phyloP scores from a whole-genome alignment of 64 coral and sea anemone species.

The Stichodactyla helianthus region DNA sequence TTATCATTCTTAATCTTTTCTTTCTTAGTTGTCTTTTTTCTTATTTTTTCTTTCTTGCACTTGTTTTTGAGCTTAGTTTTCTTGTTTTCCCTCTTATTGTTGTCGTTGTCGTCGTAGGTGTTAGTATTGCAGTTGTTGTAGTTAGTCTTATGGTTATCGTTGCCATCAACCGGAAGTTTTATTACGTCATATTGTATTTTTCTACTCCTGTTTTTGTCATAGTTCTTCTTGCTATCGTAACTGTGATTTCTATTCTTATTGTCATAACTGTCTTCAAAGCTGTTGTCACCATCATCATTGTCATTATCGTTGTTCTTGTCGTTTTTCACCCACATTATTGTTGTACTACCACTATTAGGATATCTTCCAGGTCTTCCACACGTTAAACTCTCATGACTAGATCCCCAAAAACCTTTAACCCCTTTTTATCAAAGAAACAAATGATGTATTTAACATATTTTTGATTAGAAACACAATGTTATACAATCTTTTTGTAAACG shows the following conservation, averaged over 20 bases:
- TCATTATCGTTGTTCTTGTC: neutral
- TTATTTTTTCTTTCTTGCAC: neutral
- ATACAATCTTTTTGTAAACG: too few species aligned
- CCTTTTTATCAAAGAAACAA: slow-evolving; percentile 33
- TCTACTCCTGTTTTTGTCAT: too few species aligned
- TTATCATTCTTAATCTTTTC: neutral
- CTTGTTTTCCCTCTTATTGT: neutral
- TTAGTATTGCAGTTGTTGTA: neutral
- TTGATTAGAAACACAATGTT: too few species aligned
- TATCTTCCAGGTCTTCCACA: slow-evolving; percentile 52
- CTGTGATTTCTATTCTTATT: neutral
- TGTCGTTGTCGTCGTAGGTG: neutral
- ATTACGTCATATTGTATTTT: too few species aligned
- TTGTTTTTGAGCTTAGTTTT: neutral
- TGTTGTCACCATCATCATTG: neutral
- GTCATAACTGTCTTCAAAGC: neutral
- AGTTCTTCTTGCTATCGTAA: too few species aligned
- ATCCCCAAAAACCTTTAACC: slow-evolving; percentile 56
- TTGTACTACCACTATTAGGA: slow-evolving; percentile 68
- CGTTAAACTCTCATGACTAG: slow-evolving; percentile 46
- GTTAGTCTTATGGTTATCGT: neutral
- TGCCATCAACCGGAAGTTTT: neutral
- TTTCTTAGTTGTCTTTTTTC: neutral
- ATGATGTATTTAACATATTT: neutral
- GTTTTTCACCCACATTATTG: slow-evolving; percentile 21